Conservation (phyloP, 2,113 vertebrate genomes). For the Lophius piscatorius region DNA sequence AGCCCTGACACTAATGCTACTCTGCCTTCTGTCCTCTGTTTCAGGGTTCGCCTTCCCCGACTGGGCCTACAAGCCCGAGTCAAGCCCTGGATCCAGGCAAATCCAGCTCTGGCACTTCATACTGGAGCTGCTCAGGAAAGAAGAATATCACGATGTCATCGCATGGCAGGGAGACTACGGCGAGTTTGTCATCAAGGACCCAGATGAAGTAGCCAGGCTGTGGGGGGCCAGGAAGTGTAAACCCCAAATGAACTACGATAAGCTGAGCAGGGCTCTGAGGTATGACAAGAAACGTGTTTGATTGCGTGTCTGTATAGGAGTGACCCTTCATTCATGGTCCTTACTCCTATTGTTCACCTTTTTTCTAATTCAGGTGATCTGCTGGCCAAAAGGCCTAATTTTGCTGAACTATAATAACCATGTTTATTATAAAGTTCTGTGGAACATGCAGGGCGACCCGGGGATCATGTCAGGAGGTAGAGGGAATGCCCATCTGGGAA, state of each 20-base stretch:
- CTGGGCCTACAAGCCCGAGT: conserved; percentile 92
- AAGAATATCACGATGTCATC: conserved; percentile 91
- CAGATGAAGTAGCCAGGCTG: conserved; percentile 88
- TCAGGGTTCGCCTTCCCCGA: conserved; percentile 90
- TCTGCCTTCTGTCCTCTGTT: conserved; percentile 14
- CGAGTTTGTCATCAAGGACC: conserved; percentile 93
- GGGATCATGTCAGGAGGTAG: too few relatives aligned
- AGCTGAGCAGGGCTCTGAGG: conserved; percentile 87
- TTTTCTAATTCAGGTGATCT: too few relatives aligned
- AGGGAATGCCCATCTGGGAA: too few relatives aligned
- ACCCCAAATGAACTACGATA: conserved; percentile 94
- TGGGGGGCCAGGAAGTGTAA: conserved; percentile 93
- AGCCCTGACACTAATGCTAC: conserved; percentile 2
- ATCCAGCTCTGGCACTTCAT: conserved; percentile 95
- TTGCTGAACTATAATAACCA: too few relatives aligned
- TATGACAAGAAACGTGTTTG: conserved; percentile 34
- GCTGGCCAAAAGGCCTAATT: too few relatives aligned
- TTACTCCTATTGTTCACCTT: too few relatives aligned
- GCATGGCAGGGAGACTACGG: conserved; percentile 94
- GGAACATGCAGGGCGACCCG: too few relatives aligned
- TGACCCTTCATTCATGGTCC: neutral
- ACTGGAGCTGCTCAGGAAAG: conserved; percentile 88
- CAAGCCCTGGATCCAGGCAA: conserved; percentile 88
- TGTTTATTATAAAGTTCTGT: too few relatives aligned
- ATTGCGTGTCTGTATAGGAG: neutral